phyloP scores from a whole-genome alignment of 2,888 invertebrate genomes.

The Diarsia dahlii region DNA sequence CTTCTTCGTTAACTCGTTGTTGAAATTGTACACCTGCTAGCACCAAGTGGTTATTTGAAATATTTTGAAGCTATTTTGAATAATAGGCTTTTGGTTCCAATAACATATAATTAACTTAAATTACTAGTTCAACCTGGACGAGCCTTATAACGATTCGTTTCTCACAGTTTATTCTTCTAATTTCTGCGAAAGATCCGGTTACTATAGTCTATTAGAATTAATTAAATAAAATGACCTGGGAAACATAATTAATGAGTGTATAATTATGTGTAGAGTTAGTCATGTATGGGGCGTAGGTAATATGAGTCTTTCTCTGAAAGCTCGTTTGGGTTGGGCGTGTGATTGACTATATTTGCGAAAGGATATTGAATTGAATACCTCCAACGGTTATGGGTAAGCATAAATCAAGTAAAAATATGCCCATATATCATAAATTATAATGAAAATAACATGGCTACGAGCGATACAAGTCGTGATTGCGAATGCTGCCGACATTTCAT shows the following conservation, averaged over 20 bases:
- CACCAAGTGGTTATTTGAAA: constrained; percentile 33
- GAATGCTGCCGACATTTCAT: constrained; percentile 74
- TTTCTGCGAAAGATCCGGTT: constrained; percentile 58
- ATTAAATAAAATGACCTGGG: constrained; percentile 50
- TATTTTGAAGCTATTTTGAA: constrained; percentile 53
- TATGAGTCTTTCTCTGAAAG: constrained; percentile 24
- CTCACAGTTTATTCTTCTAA: constrained; percentile 51
- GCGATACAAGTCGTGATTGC: constrained; percentile 69
- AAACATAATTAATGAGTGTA: constrained; percentile 48
- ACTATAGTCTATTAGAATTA: constrained; percentile 47
- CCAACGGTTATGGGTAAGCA: constrained; percentile 23
- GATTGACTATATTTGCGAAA: constrained; percentile 42
- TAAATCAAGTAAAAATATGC: constrained; percentile 45
- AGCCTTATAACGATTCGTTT: constrained; percentile 44
- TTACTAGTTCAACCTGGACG: constrained; percentile 35
- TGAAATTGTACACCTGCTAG: constrained; percentile 43
- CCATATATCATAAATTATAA: constrained; percentile 43
- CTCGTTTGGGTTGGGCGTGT: constrained; percentile 22
- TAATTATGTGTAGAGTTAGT: constrained; percentile 43
- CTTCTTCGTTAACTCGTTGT: constrained; percentile 31
- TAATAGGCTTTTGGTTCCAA: constrained; percentile 49
- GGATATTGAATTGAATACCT: constrained; percentile 39
- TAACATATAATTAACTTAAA: constrained; percentile 57
- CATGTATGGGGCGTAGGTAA: constrained; percentile 14
- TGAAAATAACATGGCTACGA: constrained; percentile 39